Conservation (phyloP, 92 coral and sea anemone genomes). For the Bergia sp. region DNA sequence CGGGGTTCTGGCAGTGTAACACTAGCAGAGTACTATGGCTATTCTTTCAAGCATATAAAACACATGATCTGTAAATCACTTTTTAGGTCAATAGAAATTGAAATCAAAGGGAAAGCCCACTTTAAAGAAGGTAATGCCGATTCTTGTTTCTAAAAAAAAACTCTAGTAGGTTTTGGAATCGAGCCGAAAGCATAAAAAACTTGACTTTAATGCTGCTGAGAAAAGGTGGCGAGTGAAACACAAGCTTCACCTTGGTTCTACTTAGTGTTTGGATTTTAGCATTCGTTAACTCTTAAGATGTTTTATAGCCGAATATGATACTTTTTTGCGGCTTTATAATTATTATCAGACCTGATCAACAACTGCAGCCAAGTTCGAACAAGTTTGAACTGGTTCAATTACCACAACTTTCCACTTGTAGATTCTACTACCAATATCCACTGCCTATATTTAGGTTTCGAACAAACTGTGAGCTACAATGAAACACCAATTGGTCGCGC, state of each 20-base stretch:
- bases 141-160: not conserved
- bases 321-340: not conserved
- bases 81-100: not conserved
- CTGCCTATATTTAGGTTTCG: not conserved
- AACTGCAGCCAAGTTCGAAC: conserved; percentile 7
- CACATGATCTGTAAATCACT: conserved; percentile 8
- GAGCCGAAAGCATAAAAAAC: not conserved
- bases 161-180: not conserved
- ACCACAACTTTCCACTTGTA: not conserved
- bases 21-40: too few relatives aligned
- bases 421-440: not conserved
- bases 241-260: not conserved
- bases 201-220: not conserved
- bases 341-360: not conserved
- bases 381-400: not conserved
- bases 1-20: not conserved
- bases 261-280: not conserved
- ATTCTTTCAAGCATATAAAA: not conserved
- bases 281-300: not conserved
- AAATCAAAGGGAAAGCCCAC: not conserved
- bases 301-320: not conserved
- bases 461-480: not conserved
- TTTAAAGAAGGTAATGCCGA: not conserved
- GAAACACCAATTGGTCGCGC: not conserved
- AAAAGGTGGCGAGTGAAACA: not conserved